These are phyloP conservation scores for Mesocricetus auratus DNA, from an alignment of 2,113 vertebrate species.

Conservation along the genomic window DNA sequence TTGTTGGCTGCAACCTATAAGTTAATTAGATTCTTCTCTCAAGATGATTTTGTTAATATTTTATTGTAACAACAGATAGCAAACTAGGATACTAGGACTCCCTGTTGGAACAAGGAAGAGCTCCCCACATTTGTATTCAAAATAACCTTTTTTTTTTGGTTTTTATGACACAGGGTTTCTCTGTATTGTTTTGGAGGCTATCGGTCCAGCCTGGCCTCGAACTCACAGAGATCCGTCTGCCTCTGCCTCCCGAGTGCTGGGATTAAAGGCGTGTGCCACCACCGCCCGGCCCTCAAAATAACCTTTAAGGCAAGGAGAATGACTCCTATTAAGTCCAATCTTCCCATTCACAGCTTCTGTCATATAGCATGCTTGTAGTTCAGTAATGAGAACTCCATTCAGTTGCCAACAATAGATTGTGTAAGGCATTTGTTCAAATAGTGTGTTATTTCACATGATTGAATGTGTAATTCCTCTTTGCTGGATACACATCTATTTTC, in stretches of 20 bases:
- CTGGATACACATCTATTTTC: neutral
- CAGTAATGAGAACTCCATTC: neutral
- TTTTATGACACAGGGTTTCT: too few relatives aligned
- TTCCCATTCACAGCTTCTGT: neutral
- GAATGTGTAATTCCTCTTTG: neutral
- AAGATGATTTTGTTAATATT: neutral
- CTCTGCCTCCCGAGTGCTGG: too few relatives aligned
- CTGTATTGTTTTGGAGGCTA: too few relatives aligned
- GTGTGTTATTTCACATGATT: neutral
- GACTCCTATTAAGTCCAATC: neutral
- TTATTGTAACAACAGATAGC: neutral
- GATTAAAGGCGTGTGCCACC: too few relatives aligned
- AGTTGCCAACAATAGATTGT: neutral
- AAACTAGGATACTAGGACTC: neutral
- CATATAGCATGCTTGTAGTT: neutral
- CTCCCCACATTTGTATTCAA: neutral
- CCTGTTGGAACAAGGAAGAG: neutral
- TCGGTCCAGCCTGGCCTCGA: too few relatives aligned
- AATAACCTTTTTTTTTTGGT: neutral
- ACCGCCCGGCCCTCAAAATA: too few relatives aligned
- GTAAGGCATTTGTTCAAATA: neutral
- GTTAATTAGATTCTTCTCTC: neutral
- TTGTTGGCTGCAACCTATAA: neutral
- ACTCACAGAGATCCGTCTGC: too few relatives aligned
- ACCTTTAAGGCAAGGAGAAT: neutral